Evolutionary conservation across 2,113 vertebrate genomes (phyloP).

Genomic region (Otus sunia): DNA sequence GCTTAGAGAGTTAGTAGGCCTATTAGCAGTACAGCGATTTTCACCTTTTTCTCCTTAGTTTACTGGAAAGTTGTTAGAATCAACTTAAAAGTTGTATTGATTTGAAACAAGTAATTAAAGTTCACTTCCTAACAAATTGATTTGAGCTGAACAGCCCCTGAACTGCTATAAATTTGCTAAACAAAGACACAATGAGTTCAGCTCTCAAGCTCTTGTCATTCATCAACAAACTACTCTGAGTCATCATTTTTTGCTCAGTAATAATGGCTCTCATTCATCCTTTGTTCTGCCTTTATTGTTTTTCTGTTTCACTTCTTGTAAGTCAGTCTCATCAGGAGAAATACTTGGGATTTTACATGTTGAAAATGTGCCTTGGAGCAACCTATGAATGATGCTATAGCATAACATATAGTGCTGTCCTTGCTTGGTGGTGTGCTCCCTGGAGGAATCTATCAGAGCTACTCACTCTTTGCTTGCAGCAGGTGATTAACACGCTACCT

Average conservation of each 20-base stretch:
- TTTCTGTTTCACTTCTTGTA: neutral
- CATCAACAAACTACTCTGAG: neutral
- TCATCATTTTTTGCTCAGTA: neutral
- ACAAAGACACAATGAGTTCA: neutral
- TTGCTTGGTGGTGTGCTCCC: neutral
- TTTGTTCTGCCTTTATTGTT: constrained; percentile 22
- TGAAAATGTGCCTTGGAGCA: neutral
- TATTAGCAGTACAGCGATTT: neutral
- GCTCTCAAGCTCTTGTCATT: constrained; percentile 1
- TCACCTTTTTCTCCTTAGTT: neutral
- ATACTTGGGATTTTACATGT: neutral
- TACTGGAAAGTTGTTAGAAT: neutral
- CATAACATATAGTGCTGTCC: too few relatives aligned
- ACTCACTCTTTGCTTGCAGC: neutral
- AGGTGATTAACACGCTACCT: neutral
- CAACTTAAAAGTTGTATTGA: neutral
- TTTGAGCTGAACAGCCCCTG: neutral
- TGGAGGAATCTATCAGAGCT: neutral
- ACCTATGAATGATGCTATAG: neutral
- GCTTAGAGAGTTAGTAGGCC: neutral
- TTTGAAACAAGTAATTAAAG: constrained; percentile 35
- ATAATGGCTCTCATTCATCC: neutral
- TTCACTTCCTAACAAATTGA: constrained; percentile 9
- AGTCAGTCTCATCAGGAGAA: neutral
- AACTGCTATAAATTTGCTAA: neutral